Conservation (phyloP, 2,797 vertebrate species). For the Denticeps clupeoides region DNA sequence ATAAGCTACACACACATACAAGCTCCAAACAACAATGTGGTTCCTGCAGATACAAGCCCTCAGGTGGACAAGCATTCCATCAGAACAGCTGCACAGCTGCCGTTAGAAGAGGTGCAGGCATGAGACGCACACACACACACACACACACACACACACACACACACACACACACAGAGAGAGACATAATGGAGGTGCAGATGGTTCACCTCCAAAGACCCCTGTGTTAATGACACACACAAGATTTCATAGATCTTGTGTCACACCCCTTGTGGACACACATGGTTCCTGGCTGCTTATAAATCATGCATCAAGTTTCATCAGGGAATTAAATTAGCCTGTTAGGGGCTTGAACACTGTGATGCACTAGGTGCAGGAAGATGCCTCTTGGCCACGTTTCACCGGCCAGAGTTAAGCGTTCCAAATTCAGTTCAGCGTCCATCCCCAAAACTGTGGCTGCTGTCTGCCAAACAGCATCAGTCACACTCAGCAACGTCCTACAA, state of each 20-base stretch:
- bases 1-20: slow-evolving; percentile 3
- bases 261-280: background rate
- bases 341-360: too few relatives aligned
- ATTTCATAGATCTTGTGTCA: background rate
- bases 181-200: slow-evolving; percentile 7
- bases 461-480: too few relatives aligned
- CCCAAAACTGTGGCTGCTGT: too few relatives aligned
- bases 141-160: background rate
- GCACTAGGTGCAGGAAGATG: too few relatives aligned
- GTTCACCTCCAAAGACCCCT: slow-evolving; percentile 26
- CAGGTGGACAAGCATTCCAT: background rate
- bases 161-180: background rate
- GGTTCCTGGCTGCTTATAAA: background rate
- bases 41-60: background rate
- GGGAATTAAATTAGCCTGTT: background rate
- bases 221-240: background rate
- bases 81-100: background rate
- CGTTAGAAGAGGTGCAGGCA: background rate
- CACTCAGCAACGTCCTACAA: too few relatives aligned
- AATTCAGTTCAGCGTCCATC: too few relatives aligned
- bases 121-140: background rate
- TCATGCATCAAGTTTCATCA: background rate
- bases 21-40: background rate
- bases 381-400: too few relatives aligned
- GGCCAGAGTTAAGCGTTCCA: too few relatives aligned